A percentile compares a stretch with the other conserved stretches of the same genome.
phyloP scores from a whole-genome alignment of 2,113 vertebrate species.

The Lophotis ruficrista region DNA sequence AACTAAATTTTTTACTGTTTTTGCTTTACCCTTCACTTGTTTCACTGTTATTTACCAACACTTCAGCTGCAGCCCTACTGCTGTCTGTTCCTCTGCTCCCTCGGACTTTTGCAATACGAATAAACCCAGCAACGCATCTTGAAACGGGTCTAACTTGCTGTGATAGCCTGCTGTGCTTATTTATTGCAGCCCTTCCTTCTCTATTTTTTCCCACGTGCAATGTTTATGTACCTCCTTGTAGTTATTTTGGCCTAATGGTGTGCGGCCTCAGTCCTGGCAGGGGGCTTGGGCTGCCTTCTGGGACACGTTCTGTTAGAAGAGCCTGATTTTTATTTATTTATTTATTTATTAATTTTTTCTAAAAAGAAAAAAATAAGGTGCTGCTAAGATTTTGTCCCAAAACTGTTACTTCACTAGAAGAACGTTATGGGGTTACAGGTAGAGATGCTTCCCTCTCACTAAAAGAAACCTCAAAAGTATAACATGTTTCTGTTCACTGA shows the following conservation, averaged over 20 bases:
- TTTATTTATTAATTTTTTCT: background rate
- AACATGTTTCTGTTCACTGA: fast-evolving
- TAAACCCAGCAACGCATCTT: background rate
- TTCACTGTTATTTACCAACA: background rate
- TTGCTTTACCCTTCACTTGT: background rate
- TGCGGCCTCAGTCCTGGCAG: background rate
- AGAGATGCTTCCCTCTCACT: background rate
- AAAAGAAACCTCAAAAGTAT: fast-evolving
- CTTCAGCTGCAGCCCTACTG: background rate
- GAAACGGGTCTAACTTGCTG: background rate
- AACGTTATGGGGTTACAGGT: background rate
- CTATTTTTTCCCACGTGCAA: background rate
- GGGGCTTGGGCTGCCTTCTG: background rate
- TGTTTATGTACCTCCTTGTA: background rate
- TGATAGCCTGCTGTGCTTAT: background rate
- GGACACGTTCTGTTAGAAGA: background rate
- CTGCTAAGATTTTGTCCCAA: background rate
- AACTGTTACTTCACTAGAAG: background rate
- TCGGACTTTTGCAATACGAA: background rate
- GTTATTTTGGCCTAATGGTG: background rate
- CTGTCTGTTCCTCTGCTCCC: background rate
- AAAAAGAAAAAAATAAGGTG: background rate
- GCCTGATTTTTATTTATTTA: background rate
- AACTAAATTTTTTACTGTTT: background rate
- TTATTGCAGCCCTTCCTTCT: background rate